Evolutionary conservation across 2,888 invertebrate genomes (phyloP).

Genomic region (Oscheius myriophilus): DNA sequence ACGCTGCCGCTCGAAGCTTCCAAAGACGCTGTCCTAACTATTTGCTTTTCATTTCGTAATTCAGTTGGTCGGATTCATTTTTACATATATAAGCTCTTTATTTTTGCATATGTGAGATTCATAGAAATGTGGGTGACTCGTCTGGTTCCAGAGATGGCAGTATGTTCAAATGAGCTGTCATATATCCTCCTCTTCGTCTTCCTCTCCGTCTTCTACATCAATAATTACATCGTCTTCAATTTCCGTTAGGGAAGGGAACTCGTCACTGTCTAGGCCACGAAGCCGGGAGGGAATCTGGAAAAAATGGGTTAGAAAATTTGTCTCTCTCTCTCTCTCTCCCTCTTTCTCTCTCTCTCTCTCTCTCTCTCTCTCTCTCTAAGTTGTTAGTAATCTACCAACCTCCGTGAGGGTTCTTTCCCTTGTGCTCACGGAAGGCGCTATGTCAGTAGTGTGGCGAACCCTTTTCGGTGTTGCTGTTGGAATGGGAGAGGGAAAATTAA

Average conservation of each 20-base stretch:
- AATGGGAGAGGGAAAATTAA: slow-evolving; percentile 6
- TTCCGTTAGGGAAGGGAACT: slow-evolving; percentile 37
- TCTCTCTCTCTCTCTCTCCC: not conserved
- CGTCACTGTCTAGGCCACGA: slow-evolving; percentile 5
- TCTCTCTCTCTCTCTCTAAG: not conserved
- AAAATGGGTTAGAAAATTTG: not conserved
- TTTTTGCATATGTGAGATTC: too few species aligned
- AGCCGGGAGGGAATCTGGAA: slow-evolving; percentile 11
- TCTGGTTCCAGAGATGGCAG: not conserved
- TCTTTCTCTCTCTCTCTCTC: not conserved
- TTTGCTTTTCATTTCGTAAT: too few species aligned
- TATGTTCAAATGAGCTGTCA: not conserved
- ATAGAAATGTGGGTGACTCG: not conserved
- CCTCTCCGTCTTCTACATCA: slow-evolving; percentile 34
- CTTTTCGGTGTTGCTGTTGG: slow-evolving; percentile 11
- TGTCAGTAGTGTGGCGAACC: slow-evolving; percentile 22
- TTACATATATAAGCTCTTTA: too few species aligned
- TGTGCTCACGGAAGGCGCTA: not conserved
- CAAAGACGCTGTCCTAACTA: too few species aligned
- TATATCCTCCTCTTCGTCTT: slow-evolving; percentile 21
- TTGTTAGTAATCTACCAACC: not conserved
- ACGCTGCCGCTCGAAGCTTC: too few species aligned
- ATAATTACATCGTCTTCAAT: slow-evolving; percentile 58
- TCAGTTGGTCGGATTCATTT: too few species aligned
- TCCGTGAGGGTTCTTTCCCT: slow-evolving; percentile 29